Evolutionary conservation across 2,888 invertebrate species (phyloP).

Genomic region (Agrenia bidenticulata): DNA sequence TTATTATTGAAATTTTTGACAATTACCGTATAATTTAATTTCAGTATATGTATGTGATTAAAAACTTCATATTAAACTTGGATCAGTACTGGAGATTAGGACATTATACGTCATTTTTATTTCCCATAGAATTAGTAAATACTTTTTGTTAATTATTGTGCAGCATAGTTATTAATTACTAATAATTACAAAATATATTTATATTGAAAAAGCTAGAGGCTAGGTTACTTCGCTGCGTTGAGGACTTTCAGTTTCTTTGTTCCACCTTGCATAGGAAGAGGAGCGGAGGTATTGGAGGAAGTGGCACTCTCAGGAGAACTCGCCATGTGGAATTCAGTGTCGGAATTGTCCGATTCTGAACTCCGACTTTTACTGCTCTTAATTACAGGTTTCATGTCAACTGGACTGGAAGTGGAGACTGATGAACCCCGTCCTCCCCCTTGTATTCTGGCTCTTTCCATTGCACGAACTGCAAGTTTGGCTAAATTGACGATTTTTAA

Average conservation of each 20-base stretch:
- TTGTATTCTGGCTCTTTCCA: slow-evolving; percentile 78
- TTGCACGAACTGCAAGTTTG: slow-evolving; percentile 67
- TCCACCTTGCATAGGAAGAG: slow-evolving; percentile 21
- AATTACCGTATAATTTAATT: too few species aligned
- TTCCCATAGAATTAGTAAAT: slow-evolving; percentile 4
- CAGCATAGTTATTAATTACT: neutral
- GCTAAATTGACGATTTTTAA: slow-evolving; percentile 8
- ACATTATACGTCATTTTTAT: neutral
- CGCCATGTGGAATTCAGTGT: slow-evolving; percentile 10
- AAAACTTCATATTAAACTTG: too few species aligned
- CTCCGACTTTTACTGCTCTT: slow-evolving; percentile 23
- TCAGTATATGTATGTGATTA: too few species aligned
- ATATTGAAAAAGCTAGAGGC: neutral
- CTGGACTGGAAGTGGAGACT: slow-evolving; percentile 20
- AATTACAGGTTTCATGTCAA: slow-evolving; percentile 23
- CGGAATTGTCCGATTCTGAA: slow-evolving; percentile 32
- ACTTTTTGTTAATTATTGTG: slow-evolving; percentile 3
- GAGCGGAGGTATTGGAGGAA: slow-evolving; percentile 26
- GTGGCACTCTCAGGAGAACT: slow-evolving; percentile 28
- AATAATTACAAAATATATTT: slow-evolving; percentile 4
- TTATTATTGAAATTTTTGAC: too few species aligned
- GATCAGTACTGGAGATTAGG: too few species aligned
- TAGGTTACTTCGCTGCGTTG: slow-evolving; percentile 29
- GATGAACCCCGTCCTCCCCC: slow-evolving; percentile 57
- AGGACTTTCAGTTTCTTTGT: slow-evolving; percentile 39